Evolutionary conservation across 2,797 vertebrate species (phyloP).

Genomic region (Sebastes dallii): DNA sequence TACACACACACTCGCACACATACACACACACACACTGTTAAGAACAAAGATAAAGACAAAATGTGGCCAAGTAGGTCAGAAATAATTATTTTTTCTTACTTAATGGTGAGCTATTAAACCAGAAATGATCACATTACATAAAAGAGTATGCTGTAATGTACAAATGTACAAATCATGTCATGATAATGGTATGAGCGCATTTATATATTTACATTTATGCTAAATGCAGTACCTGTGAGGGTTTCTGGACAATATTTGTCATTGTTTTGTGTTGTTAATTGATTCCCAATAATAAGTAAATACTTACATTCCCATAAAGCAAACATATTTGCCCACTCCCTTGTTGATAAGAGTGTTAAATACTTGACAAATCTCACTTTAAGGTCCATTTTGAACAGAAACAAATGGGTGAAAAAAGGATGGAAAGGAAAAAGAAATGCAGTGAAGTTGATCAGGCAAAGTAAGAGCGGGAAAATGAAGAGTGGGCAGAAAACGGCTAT

Average conservation of each 20-base stretch:
- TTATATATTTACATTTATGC: too few species aligned
- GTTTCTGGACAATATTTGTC: too few species aligned
- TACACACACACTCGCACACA: neutral
- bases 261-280: too few species aligned
- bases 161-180: neutral
- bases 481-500: neutral
- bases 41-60: neutral
- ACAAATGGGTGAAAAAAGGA: too few species aligned
- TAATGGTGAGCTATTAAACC: neutral
- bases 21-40: neutral
- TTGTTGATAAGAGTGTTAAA: too few species aligned
- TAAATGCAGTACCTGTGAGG: too few species aligned
- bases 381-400: too few species aligned
- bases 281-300: too few species aligned
- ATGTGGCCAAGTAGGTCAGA: constrained; percentile 30
- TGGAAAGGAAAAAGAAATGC: too few species aligned
- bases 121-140: neutral
- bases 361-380: too few species aligned
- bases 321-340: too few species aligned
- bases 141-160: neutral
- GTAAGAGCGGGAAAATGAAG: neutral
- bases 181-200: neutral
- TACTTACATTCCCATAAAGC: neutral
- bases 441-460: too few species aligned
- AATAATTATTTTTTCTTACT: neutral